Percentiles rank a stretch among this genome's conserved stretches.
Evolutionary conservation across 2,797 vertebrate species (phyloP).

Genomic region (Morelia viridis): DNA sequence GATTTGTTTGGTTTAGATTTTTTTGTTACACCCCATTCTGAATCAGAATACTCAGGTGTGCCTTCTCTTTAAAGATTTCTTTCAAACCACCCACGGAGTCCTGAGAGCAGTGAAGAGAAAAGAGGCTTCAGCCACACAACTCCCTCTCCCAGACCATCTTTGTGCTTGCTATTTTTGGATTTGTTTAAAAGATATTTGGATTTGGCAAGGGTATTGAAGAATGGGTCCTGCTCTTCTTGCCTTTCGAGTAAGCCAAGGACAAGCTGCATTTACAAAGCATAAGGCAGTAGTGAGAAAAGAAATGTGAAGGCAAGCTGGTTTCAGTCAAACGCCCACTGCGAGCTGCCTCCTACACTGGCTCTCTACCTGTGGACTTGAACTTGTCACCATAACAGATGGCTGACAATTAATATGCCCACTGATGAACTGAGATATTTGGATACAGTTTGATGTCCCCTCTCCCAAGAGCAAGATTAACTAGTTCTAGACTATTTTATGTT

Average conservation of each 20-base stretch:
- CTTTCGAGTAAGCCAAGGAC: neutral
- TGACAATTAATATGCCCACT: neutral
- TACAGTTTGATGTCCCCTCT: neutral
- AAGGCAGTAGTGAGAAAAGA: neutral
- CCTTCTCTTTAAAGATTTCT: neutral
- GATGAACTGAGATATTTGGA: neutral
- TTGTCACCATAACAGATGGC: neutral
- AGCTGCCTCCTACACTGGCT: neutral
- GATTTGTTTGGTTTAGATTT: constrained; percentile 8
- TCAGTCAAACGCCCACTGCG: neutral
- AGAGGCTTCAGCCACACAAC: neutral
- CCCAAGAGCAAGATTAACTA: neutral
- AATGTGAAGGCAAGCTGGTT: neutral
- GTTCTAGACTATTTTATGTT: neutral
- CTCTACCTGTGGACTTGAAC: neutral
- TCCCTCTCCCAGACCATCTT: neutral
- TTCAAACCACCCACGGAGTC: neutral
- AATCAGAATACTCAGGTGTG: neutral
- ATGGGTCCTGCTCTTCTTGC: accelerated
- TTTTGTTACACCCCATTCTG: neutral
- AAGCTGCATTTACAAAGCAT: neutral
- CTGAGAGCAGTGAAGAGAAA: neutral
- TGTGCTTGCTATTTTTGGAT: neutral
- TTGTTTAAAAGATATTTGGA: constrained; percentile 34
- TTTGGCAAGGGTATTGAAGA: neutral